phyloP scores from a whole-genome alignment of 1,140 invertebrate species.

The Bombus difficillimus region DNA sequence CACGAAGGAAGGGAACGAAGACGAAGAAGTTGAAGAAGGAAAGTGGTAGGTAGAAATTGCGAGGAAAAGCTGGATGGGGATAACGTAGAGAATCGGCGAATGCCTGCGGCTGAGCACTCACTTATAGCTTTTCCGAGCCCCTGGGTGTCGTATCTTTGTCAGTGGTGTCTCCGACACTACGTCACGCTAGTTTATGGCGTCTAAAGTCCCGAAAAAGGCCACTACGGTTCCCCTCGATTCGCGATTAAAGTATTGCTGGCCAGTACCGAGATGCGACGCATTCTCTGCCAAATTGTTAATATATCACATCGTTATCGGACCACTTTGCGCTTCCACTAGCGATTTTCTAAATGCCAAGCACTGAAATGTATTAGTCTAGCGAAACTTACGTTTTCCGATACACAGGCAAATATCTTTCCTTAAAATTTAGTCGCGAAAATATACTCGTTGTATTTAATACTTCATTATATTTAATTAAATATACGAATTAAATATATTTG shows the following conservation, averaged over 20 bases:
- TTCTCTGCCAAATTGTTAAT: conserved; percentile 39
- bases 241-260: conserved; percentile 50
- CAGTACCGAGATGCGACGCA: background rate
- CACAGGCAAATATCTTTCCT: no score
- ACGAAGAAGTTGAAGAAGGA: conserved; percentile 11
- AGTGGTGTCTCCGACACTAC: conserved; percentile 61
- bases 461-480: no score
- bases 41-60: conserved; percentile 49
- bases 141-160: conserved; percentile 62
- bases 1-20: background rate
- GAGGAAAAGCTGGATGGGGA: conserved; percentile 22
- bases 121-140: conserved; percentile 53
- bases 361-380: background rate
- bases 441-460: no score
- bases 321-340: background rate
- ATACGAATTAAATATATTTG: no score
- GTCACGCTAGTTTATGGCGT: conserved; percentile 61
- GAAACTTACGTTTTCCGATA: no score
- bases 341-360: background rate
- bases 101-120: conserved; percentile 63
- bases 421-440: no score
- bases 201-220: conserved; percentile 53
- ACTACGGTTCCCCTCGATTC: conserved; percentile 19
- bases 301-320: background rate
- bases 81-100: conserved; percentile 16